Percentiles rank a stretch among this genome's conserved stretches.
Evolutionary conservation across 2,113 vertebrate species (phyloP).

Genomic region (Vulpes ferrilata): DNA sequence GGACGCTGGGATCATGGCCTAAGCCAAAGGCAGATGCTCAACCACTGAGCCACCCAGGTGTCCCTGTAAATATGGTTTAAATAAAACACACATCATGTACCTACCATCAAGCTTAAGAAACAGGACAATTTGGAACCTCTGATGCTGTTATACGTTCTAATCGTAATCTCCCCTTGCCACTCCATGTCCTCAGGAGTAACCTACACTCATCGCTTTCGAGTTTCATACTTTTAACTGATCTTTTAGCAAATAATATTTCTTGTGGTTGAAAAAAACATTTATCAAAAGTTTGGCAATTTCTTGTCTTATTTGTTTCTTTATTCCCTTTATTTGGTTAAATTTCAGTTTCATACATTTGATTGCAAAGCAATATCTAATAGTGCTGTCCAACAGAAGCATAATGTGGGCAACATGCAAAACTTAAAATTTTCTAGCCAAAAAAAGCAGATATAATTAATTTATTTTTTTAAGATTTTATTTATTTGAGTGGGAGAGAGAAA

Average conservation of each 20-base stretch:
- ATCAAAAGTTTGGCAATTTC: background rate
- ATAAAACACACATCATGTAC: background rate
- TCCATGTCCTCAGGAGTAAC: background rate
- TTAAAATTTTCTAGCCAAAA: background rate
- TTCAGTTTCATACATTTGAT: background rate
- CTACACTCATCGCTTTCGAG: background rate
- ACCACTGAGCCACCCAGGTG: no score
- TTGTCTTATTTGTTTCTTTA: background rate
- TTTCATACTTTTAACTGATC: background rate
- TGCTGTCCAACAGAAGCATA: background rate
- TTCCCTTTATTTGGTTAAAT: background rate
- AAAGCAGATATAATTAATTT: background rate
- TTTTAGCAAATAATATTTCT: background rate
- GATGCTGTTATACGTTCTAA: background rate
- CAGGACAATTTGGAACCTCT: background rate
- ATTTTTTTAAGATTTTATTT: no score
- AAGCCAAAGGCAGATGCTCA: no score
- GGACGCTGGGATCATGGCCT: no score
- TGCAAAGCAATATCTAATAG: background rate
- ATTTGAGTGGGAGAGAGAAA: no score
- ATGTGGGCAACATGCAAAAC: background rate
- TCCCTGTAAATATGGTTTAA: background rate
- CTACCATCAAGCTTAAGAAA: background rate
- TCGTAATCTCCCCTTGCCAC: no score
- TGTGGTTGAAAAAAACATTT: background rate